Base-by-base conservation (phyloP, 2,888 invertebrate genomes). In the Dryobotodes eremita region DNA sequence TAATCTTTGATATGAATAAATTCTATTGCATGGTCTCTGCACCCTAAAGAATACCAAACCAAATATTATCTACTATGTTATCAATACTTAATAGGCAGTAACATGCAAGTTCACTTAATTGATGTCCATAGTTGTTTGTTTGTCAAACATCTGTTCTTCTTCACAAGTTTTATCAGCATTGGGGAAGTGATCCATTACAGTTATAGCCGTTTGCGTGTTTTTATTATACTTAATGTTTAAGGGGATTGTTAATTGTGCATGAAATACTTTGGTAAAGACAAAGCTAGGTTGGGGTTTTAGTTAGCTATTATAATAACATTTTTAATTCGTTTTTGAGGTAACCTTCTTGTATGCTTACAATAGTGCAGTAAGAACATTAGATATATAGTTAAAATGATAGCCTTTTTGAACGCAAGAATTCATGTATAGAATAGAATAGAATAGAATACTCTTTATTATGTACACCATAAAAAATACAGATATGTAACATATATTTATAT, bases 121-220 rank as follows among this genome's bases (percentile, higher is more conserved):
- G 91, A 89, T 88, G 74, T 83, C 88, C 79, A 80, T 66, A 75
- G 36, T 83, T 88, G 86, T 91, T 91, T 91, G 90, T 91, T 90
- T 88, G 84, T 82, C 78, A 78, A 84, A 84, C 91, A 91, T 91
- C 89, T 94, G 94, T 89, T 92, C 89, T 88, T 84, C 89, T 92
- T 94, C 92, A 91, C 90, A 74, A 69, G 53, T 71, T 50, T 82
- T 84, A 80, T 83, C 85, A 76, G 62, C 20, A 62, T 72, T 57
- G n/a, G 71, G 79, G 80, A 82, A 80, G 83, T 88, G 48, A 68
- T 87, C 79, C 88, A 86, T 86, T 88, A 87, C 76, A 42, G 68
- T 36, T 64, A 68, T 57, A 55, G 10, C 2, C 11, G 20, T 66
- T 71, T 76, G 23, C 73, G 71, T 80, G 75, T 50, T 61, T 72